Evolutionary conservation across 1,140 invertebrate species (phyloP).

Genomic region (Pectinophora gossypiella): DNA sequence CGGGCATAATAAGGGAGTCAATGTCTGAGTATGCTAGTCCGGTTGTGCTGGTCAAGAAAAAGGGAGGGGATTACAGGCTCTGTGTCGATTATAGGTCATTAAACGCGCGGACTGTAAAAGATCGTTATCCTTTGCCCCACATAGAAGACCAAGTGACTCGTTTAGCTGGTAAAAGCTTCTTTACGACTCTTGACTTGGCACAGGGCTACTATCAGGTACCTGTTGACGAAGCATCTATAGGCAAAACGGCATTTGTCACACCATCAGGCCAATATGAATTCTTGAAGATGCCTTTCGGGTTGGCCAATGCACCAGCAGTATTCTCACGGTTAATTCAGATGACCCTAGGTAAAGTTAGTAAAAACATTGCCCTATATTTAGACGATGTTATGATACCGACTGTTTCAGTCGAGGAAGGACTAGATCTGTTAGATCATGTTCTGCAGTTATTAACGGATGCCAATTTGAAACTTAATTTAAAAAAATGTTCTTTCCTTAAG

Average conservation of each 20-base stretch:
- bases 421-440: not conserved
- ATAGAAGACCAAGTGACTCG: slow-evolving; percentile 65
- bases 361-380: not conserved
- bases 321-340: slow-evolving; percentile 2
- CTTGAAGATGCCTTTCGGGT: not conserved
- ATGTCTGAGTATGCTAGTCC: slow-evolving; percentile 25
- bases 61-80: slow-evolving; percentile 25
- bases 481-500: too few relatives aligned
- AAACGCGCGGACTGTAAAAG: slow-evolving; percentile 56
- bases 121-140: slow-evolving; percentile 67
- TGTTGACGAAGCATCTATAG: slow-evolving; percentile 16
- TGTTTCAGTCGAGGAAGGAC: not conserved
- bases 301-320: slow-evolving; percentile 1
- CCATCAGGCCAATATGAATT: slow-evolving; percentile 1
- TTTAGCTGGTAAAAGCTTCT: slow-evolving; percentile 24
- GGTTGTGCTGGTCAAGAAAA: slow-evolving; percentile 26
- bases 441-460: not conserved
- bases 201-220: slow-evolving; percentile 61
- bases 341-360: not conserved
- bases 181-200: slow-evolving; percentile 48
- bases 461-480: not conserved
- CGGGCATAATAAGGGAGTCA: slow-evolving; percentile 14
- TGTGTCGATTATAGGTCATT: slow-evolving; percentile 54
- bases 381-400: slow-evolving; percentile 4
- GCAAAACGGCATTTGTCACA: not conserved